Evolutionary conservation across 2,888 invertebrate species (phyloP), one percentile per base, ranked within the genome.

Genomic region (Tipula confusa): DNA sequence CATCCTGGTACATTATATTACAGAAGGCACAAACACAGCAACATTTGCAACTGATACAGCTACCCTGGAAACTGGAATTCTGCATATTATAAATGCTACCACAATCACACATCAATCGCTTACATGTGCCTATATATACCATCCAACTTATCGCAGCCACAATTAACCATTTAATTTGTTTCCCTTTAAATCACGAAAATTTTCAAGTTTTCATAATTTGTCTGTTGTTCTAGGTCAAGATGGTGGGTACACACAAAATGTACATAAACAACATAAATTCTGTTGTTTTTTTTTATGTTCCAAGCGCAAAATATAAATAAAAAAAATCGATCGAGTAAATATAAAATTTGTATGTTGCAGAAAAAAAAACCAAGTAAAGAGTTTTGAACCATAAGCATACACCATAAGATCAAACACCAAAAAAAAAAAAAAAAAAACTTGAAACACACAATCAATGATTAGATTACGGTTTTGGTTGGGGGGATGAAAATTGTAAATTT

Each of bases 191-290:
- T 18, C 24, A 24, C n/a, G n/a, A n/a, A n/a, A 64, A 64, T 64
- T 24, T 64, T 64, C 64, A 64, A 11, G 18, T 64, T 64, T 64
- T 64, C 24, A 64, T 64, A 64, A 24, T 64, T 64, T 24, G 1
- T 24, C 64, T 64, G 64, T 64, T 64, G 64, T 64, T 64, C 64
- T 64, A 64, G 64, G 64, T 64, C 64, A 64, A 64, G 64, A 64
- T 64, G 64, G 64, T 64, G 64, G 64, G 64, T 43, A 24, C n/a
- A 64, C 64, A 64, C 24, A 64, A 64, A 64, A 64, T 24, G 64
- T 64, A 24, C 33, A 33, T 64, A 64, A 64, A 64, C 64, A 64
- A 24, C 18, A 43, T 43, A 24, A 64, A n/a, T n/a, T n/a, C n/a
- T n/a, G n/a, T n/a, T n/a, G n/a, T n/a, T n/a, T 24, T 18, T 64